Evolutionary conservation across 92 coral and sea anemone genomes (phyloP).

Genomic region (Diadumene lineata): DNA sequence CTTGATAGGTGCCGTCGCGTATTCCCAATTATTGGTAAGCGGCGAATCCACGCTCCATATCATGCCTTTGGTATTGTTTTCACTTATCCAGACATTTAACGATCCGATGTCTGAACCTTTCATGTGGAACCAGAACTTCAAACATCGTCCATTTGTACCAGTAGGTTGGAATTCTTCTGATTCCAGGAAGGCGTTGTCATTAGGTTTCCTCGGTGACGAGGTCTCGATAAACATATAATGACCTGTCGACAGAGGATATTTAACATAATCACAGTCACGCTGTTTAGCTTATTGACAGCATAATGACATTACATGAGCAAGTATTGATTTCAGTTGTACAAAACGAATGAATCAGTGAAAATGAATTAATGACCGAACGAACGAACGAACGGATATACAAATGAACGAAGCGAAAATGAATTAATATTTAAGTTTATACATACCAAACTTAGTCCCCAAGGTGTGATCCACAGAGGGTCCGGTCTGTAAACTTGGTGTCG

Average conservation of each 20-base stretch:
- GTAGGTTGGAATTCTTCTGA: conserved; percentile 93
- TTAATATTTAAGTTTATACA: conserved; percentile 1
- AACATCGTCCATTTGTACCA: conserved; percentile 86
- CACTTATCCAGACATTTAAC: conserved; percentile 63
- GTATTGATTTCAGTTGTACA: too few species aligned
- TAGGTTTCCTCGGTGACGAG: conserved; percentile 69
- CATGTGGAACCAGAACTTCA: conserved; percentile 98
- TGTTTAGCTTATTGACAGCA: too few species aligned
- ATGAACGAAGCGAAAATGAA: too few species aligned
- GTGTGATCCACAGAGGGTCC: conserved; percentile 90
- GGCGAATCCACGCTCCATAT: conserved; percentile 78
- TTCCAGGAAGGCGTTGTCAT: conserved; percentile 74
- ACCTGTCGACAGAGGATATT: conserved; percentile 60
- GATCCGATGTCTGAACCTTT: conserved; percentile 68
- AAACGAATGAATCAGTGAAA: too few species aligned
- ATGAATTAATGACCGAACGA: too few species aligned
- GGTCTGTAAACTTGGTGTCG: conserved; percentile 70
- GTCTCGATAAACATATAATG: conserved; percentile 88
- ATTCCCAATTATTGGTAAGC: conserved; percentile 62
- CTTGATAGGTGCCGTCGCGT: conserved; percentile 87
- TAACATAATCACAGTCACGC: too few species aligned
- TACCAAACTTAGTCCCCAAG: conserved; percentile 71
- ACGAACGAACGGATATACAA: too few species aligned
- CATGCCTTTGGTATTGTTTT: conserved; percentile 59
- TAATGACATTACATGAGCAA: too few species aligned